Evolutionary conservation across 1,140 invertebrate species (phyloP), one percentile per base, ranked within the genome.

Genomic region (Pseudomyrmex sp.): DNA sequence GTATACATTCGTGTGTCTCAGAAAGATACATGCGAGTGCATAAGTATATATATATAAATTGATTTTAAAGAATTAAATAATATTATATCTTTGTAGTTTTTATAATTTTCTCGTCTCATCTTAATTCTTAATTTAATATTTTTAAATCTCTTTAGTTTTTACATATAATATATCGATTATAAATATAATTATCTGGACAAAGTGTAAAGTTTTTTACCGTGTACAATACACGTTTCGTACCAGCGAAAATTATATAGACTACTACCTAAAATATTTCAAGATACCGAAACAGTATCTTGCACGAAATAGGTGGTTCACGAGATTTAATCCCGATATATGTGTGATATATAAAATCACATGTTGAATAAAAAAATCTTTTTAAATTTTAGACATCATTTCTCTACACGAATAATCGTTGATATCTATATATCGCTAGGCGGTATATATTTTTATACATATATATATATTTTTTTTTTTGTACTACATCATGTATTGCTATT

Each of bases 401-500:
- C 15, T n/a, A 18, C 35, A 20, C 20, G 52, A 79, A 48, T 13
- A 35, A 2, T 61, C 58, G 44, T 75, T 58, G 63, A 79, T 69
- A 69, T 69, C 48, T 7, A 35, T 35, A 35, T 35, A 35, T 35
- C 5, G 35, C 35, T 35, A 35, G 35, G 35, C 35, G 35, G 7
- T 73, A 15, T 72, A 35, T 56, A 46, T 56, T 35, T 61, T 7
- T 73, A 15, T 72, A 35, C 44, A 46, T 56, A 35, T 56, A 35
- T 56, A 18, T 44, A 59, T 73, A 46, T 46, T 20, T 65, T 77
- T 65, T 77, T 48, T 68, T 79, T 79, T 79, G 65, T 79, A 79
- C 76, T 79, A 79, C 65, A 35, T 79, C 65, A 79, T 18, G 23
- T 70, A 79, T 79, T 79, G 76, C 76, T 70, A 72, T 59, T 58